Evolutionary conservation across 2,888 invertebrate species (phyloP).

Genomic region (Hybos culiciformis): DNA sequence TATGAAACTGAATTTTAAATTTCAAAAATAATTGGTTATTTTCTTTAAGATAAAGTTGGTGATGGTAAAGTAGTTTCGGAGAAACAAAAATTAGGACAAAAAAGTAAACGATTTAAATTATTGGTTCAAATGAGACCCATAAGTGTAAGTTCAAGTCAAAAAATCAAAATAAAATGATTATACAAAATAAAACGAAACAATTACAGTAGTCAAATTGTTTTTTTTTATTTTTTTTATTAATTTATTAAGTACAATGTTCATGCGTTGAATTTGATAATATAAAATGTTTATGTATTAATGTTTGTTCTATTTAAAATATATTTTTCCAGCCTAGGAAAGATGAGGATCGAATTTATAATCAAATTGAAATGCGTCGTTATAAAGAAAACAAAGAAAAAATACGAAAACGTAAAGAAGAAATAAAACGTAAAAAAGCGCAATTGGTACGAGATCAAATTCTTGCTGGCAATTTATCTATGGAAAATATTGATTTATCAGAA

Average conservation of each 20-base stretch:
- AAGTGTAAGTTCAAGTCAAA: constrained; percentile 32
- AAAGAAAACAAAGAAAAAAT: constrained; percentile 68
- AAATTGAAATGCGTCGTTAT: constrained; percentile 58
- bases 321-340: constrained; percentile 65
- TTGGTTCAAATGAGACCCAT: constrained; percentile 51
- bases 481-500: not conserved
- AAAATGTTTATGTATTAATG: not conserved
- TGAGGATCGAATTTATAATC: constrained; percentile 56
- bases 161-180: not conserved
- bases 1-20: not conserved
- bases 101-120: constrained; percentile 37
- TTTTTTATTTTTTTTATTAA: too few species aligned
- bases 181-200: too few species aligned
- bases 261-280: not conserved
- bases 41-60: not conserved
- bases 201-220: too few species aligned
- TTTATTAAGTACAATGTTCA: too few species aligned
- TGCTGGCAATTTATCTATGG: not conserved
- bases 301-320: constrained; percentile 3
- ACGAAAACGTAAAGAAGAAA: constrained; percentile 38
- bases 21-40: not conserved
- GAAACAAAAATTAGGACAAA: constrained; percentile 40
- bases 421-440: constrained; percentile 4
- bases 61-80: not conserved
- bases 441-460: not conserved